Evolutionary conservation across 2,888 invertebrate species (phyloP), one percentile per base, ranked within the genome.

Genomic region (Aporophyla nigra): DNA sequence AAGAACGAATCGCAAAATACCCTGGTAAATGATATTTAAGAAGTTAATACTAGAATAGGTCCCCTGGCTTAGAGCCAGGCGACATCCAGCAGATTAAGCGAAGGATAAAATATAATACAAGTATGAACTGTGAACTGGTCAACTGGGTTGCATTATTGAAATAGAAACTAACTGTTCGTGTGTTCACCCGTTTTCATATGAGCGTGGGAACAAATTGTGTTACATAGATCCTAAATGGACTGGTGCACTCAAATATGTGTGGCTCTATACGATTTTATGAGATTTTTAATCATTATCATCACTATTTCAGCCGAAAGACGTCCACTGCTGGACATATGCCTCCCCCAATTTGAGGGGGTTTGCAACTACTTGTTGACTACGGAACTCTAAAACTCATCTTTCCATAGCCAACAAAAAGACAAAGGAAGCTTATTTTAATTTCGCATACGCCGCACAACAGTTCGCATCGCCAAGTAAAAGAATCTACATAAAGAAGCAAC

Each of bases 1-100:
- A 33, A 33, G 3, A 33, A 33, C 33, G 33, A 33, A 33, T 33
- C 33, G 33, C 33, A 67, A 46, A 54, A 40, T 27, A 24, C 24
- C 5, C 1, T 2, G 19, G 24, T n/a, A 56, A 56, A 61, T 40
- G 21, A 66, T 71, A 82, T 73, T 67, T 51, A 71, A 33, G 53
- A 54, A 71, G 53, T 14, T 71, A 56, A 78, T 70, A 16, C 51
- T 9, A 71, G 80, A 83, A 84, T 83, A 84, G 33, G 19, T 49
- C 59, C 66, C 24, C 59, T 84, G 84, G 83, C 83, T 67, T 5
- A 2, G 10, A 46, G 83, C 84, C 83, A 83, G 51, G 7, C 21
- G 63, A 65, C 49, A 61, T 54, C 67, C 24, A 80, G 46, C 59
- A 76, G 80, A 83, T 76, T 80, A 80, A 61, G n/a, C 65, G 43